Conservation (phyloP, 2,797 vertebrate species). For the Poecilia wingei region DNA sequence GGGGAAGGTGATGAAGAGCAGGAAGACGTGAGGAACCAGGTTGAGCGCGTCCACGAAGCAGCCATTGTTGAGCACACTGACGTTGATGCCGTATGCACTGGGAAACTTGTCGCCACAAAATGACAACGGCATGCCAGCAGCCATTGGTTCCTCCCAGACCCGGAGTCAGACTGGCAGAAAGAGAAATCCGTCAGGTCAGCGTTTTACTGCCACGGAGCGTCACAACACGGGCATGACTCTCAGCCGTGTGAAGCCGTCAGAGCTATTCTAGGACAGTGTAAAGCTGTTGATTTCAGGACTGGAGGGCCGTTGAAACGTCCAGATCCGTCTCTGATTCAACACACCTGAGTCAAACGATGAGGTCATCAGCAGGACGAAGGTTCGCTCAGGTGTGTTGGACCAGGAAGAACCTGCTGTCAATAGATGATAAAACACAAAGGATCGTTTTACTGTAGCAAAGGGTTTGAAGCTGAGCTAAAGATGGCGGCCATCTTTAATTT, state of each 20-base stretch:
- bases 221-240: background rate
- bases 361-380: no score
- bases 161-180: constrained; percentile 30
- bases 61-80: constrained; percentile 88
- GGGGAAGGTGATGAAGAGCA: constrained; percentile 98
- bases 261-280: constrained; percentile 31
- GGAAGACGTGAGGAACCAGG: constrained; percentile 96
- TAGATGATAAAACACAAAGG: background rate
- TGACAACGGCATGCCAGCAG: constrained; percentile 83
- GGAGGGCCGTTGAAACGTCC: no score
- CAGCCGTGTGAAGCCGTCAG: constrained; percentile 14
- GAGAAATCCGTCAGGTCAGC: background rate
- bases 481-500: background rate
- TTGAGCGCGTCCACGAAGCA: constrained; percentile 98
- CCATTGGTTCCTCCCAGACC: constrained; percentile 40
- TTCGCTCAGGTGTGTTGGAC: no score
- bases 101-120: constrained; percentile 88
- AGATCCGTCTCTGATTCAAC: no score
- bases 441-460: background rate
- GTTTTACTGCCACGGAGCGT: background rate
- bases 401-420: no score
- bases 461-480: background rate
- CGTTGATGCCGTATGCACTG: constrained; percentile 85
- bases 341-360: no score
- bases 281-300: background rate